Evolutionary conservation across 2,797 vertebrate species (phyloP).

Genomic region (Anabacerthia variegaticeps): DNA sequence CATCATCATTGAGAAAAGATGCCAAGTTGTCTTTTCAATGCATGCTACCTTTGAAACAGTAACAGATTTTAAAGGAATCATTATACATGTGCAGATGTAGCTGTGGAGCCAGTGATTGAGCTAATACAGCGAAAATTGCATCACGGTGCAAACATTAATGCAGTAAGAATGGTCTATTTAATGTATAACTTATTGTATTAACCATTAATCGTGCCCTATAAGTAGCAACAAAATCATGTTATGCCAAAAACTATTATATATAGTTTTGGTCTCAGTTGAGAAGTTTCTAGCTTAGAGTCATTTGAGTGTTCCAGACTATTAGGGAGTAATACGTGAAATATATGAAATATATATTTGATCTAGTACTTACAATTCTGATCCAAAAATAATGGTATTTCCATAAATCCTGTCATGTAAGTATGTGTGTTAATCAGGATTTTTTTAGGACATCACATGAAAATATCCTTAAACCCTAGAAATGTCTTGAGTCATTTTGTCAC

Average conservation of each 20-base stretch:
- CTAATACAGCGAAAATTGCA: conserved; percentile 39
- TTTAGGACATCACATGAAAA: neutral
- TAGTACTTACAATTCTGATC: neutral
- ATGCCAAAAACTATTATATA: neutral
- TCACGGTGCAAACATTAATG: conserved; percentile 28
- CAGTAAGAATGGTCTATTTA: conserved; percentile 29
- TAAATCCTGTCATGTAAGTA: neutral
- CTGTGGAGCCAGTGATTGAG: neutral
- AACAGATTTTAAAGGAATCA: conserved; percentile 28
- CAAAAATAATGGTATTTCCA: neutral
- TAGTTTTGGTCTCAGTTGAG: neutral
- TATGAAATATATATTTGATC: neutral
- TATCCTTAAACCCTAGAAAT: neutral
- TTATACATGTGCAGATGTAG: neutral
- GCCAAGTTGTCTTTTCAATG: neutral
- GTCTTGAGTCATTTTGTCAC: neutral
- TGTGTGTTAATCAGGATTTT: neutral
- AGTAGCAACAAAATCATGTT: conserved; percentile 31
- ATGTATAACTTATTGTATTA: conserved; percentile 57
- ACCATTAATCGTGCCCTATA: conserved; percentile 3
- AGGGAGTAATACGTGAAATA: neutral
- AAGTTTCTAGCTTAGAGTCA: neutral
- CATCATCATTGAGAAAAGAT: neutral
- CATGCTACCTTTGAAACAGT: neutral
- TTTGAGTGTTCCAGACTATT: neutral